phyloP scores from a whole-genome alignment of 92 coral and sea anemone genomes.

The Galaxea fascicularis region DNA sequence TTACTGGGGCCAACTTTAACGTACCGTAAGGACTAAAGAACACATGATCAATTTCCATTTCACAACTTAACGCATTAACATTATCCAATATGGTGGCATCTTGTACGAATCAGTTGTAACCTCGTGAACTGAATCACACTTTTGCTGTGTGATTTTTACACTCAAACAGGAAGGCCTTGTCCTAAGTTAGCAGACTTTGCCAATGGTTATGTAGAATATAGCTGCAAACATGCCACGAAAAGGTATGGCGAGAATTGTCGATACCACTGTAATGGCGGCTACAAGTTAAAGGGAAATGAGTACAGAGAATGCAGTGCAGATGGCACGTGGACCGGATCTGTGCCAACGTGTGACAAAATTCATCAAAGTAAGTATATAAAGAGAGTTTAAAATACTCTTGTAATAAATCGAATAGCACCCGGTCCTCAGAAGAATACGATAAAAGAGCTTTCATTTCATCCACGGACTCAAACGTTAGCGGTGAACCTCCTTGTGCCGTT shows the following conservation, averaged over 20 bases:
- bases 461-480: no score
- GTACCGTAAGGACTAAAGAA: no score
- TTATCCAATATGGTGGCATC: no score
- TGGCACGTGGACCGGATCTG: slow-evolving; percentile 23
- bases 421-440: background rate
- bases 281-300: background rate
- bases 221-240: background rate
- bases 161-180: slow-evolving; percentile 1
- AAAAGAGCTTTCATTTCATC: no score
- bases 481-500: no score
- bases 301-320: slow-evolving; percentile 7
- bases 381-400: no score
- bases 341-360: slow-evolving; percentile 6
- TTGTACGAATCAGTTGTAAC: no score
- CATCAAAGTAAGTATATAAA: slow-evolving; percentile 9
- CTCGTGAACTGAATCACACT: no score
- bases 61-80: no score
- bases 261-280: background rate
- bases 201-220: background rate
- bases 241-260: background rate
- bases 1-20: no score
- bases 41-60: no score
- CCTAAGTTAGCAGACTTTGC: background rate
- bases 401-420: background rate
- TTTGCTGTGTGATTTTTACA: background rate